Conservation (phyloP, 2,113 vertebrate species). For the Galeopterus variegatus region DNA sequence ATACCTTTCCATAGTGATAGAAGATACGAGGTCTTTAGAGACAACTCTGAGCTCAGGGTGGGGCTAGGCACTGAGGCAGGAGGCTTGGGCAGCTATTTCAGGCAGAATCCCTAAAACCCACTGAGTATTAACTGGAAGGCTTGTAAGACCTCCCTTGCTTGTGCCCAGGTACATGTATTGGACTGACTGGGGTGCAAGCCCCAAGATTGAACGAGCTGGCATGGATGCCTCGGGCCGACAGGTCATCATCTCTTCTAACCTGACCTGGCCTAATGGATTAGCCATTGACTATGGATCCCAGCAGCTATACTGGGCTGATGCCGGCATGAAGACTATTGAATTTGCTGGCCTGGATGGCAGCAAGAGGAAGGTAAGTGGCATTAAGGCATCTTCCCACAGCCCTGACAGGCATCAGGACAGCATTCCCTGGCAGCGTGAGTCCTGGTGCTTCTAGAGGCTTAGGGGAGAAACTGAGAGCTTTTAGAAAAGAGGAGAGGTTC, state of each 20-base stretch:
- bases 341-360: conserved; percentile 96
- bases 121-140: neutral
- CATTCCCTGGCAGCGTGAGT: neutral
- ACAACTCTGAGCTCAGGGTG: neutral
- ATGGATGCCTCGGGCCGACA: conserved; percentile 97
- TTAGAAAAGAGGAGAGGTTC: no score
- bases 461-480: no score
- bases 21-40: neutral
- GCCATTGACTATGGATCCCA: conserved; percentile 97
- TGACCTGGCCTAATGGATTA: conserved; percentile 98
- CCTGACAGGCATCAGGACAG: neutral
- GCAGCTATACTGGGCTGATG: conserved; percentile 98
- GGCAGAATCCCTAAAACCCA: neutral
- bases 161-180: conserved; percentile 97
- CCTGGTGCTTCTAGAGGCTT: no score
- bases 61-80: neutral
- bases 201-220: conserved; percentile 98
- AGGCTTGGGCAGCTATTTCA: neutral
- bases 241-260: conserved; percentile 97
- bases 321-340: conserved; percentile 98
- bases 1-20: neutral
- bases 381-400: neutral
- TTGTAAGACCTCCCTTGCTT: conserved; percentile 47
- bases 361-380: conserved; percentile 92
- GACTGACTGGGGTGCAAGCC: conserved; percentile 99